Evolutionary conservation across 2,888 invertebrate species (phyloP).

Genomic region (Drymonia ruficornis): DNA sequence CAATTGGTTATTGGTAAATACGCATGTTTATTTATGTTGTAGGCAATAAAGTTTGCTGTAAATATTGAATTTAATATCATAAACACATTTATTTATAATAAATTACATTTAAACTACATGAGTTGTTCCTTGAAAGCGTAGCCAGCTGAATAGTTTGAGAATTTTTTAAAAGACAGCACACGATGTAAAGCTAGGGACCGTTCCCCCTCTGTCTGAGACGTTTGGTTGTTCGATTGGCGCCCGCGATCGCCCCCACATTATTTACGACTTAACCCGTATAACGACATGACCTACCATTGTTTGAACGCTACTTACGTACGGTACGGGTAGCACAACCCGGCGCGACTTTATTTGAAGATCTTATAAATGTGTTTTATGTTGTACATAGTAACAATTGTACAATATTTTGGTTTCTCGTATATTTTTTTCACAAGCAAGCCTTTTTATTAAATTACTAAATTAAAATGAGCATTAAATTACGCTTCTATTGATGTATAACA

Average conservation of each 20-base stretch:
- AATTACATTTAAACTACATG: no score
- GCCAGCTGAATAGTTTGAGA: conserved; percentile 51
- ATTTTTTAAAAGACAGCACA: conserved; percentile 30
- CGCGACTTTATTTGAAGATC: conserved; percentile 24
- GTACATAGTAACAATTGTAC: no score
- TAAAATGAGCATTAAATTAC: no score
- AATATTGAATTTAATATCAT: background rate
- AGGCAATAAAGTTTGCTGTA: background rate
- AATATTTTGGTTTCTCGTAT: no score
- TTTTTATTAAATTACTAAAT: no score
- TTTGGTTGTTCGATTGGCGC: conserved; percentile 54
- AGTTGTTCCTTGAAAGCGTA: background rate
- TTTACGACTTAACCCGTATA: conserved; percentile 68
- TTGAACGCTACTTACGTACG: conserved; percentile 40
- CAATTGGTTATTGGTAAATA: background rate
- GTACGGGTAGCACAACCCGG: conserved; percentile 29
- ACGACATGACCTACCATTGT: conserved; percentile 62
- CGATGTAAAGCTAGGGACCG: conserved; percentile 43
- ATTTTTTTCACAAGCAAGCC: no score
- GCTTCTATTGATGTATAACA: no score
- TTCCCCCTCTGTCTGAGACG: conserved; percentile 52
- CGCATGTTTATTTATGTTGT: background rate
- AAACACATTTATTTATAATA: no score
- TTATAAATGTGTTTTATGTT: background rate
- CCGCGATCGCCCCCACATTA: conserved; percentile 59